Conservation (phyloP, 2,888 invertebrate species). For the Cheilosia grossa region DNA sequence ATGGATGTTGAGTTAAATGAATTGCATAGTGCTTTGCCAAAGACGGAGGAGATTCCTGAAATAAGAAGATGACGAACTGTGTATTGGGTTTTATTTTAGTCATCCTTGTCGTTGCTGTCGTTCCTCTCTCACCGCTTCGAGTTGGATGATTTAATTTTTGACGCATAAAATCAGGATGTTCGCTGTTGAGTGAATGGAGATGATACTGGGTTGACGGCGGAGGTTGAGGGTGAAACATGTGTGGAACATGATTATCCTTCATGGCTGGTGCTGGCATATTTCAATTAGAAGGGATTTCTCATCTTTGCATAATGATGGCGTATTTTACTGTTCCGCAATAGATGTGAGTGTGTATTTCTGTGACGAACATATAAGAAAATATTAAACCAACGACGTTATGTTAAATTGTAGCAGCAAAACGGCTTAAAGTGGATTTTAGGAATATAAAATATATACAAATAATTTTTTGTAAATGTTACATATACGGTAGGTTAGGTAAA, state of each 20-base stretch:
- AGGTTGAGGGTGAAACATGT: slow-evolving; percentile 28
- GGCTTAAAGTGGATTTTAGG: background rate
- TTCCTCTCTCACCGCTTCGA: slow-evolving; percentile 30
- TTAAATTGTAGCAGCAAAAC: background rate
- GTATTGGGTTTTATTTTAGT: background rate
- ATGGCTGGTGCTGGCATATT: slow-evolving; percentile 53
- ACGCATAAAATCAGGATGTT: slow-evolving; percentile 61
- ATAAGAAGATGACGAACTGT: slow-evolving; percentile 19
- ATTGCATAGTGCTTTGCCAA: slow-evolving; percentile 61
- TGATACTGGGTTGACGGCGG: slow-evolving; percentile 9
- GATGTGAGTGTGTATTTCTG: slow-evolving; percentile 3
- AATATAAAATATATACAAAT: background rate
- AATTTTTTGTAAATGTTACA: background rate
- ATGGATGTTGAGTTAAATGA: slow-evolving; percentile 73
- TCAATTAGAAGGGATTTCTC: slow-evolving; percentile 57
- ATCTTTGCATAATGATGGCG: slow-evolving; percentile 34
- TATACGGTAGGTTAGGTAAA: background rate
- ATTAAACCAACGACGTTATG: background rate
- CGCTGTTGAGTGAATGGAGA: slow-evolving; percentile 2
- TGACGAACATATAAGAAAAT: background rate
- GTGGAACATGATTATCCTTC: slow-evolving; percentile 59
- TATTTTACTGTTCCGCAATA: slow-evolving; percentile 26
- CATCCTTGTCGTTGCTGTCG: slow-evolving; percentile 11
- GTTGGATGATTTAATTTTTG: slow-evolving; percentile 72
- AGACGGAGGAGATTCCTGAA: slow-evolving; percentile 51